Conservation (phyloP, 2,888 invertebrate genomes). For the Drosophila melanosoma region DNA sequence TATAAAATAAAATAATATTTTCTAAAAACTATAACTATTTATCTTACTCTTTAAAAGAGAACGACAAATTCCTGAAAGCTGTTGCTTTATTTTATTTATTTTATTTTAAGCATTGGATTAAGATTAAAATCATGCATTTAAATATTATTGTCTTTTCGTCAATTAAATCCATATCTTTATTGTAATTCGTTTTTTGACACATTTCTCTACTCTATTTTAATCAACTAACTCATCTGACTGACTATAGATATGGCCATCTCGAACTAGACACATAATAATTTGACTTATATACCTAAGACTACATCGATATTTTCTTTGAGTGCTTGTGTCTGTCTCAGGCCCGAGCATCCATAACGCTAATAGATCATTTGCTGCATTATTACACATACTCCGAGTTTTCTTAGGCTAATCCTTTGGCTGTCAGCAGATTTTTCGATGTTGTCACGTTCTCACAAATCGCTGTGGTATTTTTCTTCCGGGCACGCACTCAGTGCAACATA, state of each 20-base stretch:
- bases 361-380: conserved; percentile 74
- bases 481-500: conserved; percentile 60
- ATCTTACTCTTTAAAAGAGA: neutral
- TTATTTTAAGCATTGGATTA: neutral
- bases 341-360: conserved; percentile 24
- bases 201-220: neutral
- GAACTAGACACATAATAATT: neutral
- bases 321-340: conserved; percentile 10
- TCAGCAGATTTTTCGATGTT: conserved; percentile 48
- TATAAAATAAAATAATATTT: neutral
- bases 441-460: conserved; percentile 68
- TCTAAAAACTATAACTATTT: neutral
- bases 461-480: conserved; percentile 49
- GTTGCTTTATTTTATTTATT: neutral
- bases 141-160: neutral
- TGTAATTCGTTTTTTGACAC: neutral
- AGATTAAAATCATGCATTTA: neutral
- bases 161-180: neutral
- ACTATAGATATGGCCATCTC: too few species aligned
- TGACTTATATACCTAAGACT: neutral
- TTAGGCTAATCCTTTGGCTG: conserved; percentile 66
- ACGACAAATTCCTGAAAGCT: neutral
- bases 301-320: neutral
- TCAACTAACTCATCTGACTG: neutral
- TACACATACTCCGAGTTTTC: conserved; percentile 58